These are phyloP conservation scores for Stegodyphus mimosarum DNA, from an alignment of 1,140 invertebrate genomes.

Conservation along the genomic window DNA sequence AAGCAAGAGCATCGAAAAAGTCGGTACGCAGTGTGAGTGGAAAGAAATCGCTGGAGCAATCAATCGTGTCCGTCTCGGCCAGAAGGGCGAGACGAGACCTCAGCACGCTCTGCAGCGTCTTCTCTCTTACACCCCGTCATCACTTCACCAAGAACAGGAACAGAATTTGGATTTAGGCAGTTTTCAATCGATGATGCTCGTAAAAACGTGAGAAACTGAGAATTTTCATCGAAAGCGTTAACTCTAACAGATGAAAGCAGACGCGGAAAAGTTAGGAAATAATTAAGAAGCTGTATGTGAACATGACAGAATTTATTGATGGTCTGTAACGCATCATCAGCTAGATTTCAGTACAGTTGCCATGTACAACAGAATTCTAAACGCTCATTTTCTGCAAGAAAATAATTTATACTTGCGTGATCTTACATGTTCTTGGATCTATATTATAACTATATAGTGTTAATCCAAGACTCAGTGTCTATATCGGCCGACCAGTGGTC, in stretches of 20 bases:
- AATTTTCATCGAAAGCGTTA: background rate
- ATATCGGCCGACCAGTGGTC: too few species aligned
- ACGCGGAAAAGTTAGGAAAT: conserved; percentile 9
- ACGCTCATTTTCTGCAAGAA: too few species aligned
- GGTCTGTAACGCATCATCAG: too few species aligned
- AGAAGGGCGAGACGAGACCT: conserved; percentile 30
- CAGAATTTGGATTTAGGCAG: background rate
- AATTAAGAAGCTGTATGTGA: too few species aligned
- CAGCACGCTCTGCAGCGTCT: conserved; percentile 11
- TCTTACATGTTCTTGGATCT: too few species aligned
- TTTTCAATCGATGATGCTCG: conserved; percentile 11
- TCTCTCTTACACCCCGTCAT: conserved; percentile 6
- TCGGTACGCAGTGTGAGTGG: background rate
- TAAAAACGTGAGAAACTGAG: conserved; percentile 1
- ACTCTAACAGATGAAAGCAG: background rate
- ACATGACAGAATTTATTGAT: too few species aligned
- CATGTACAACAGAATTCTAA: too few species aligned
- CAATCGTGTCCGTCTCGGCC: conserved; percentile 22
- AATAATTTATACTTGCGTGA: too few species aligned
- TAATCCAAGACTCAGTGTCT: too few species aligned
- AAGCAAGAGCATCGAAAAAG: background rate
- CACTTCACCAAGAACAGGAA: conserved; percentile 38
- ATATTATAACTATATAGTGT: too few species aligned
- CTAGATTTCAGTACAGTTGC: too few species aligned
- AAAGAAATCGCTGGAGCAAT: conserved; percentile 16